Evolutionary conservation across 2,888 invertebrate genomes (phyloP).

Genomic region (Tinea pellionella): DNA sequence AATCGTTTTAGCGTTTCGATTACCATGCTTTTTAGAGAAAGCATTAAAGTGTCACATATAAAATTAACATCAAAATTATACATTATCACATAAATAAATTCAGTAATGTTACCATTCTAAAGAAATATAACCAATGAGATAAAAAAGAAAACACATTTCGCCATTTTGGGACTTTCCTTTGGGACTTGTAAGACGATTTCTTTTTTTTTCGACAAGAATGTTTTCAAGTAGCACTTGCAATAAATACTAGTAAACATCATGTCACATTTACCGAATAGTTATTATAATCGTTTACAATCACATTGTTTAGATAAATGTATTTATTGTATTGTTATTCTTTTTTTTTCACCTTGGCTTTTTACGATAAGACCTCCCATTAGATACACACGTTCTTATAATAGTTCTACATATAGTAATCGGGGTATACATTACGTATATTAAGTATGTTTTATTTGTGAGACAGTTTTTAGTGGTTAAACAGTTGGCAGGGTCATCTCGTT

Average conservation of each 20-base stretch:
- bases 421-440: no score
- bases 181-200: constrained; percentile 3
- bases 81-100: constrained; percentile 11
- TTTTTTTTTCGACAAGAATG: neutral
- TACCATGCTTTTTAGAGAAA: constrained; percentile 25
- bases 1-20: constrained; percentile 13
- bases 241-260: constrained; percentile 7
- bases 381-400: neutral
- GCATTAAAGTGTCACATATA: constrained; percentile 26
- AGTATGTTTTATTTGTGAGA: no score
- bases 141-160: constrained; percentile 11
- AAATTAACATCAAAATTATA: neutral
- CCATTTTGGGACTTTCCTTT: constrained; percentile 1
- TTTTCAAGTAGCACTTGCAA: neutral
- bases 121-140: constrained; percentile 9
- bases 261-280: neutral
- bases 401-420: neutral
- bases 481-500: no score
- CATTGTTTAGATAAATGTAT: neutral
- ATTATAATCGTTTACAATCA: constrained; percentile 2
- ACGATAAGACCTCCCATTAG: neutral
- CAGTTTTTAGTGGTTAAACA: no score
- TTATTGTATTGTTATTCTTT: no score
- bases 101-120: constrained; percentile 8
- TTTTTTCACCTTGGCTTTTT: neutral